Evolutionary conservation across 2,797 vertebrate genomes (phyloP).

Genomic region (Centropyge bicolor): DNA sequence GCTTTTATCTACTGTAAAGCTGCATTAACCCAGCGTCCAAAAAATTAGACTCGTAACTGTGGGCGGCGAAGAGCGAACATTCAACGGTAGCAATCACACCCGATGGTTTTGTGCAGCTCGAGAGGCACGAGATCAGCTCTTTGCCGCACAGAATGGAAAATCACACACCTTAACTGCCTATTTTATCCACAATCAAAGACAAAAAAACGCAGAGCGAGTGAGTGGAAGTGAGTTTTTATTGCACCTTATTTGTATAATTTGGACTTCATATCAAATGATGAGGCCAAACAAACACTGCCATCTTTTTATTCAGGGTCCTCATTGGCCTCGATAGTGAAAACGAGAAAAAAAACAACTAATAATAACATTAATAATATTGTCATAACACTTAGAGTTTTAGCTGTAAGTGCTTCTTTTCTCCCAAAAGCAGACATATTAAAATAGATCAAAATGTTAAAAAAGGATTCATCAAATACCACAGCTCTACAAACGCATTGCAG

Average conservation of each 20-base stretch:
- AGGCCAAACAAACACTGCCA: constrained; percentile 67
- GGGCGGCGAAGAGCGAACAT: constrained; percentile 23
- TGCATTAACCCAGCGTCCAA: constrained; percentile 40
- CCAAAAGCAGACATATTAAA: constrained; percentile 32
- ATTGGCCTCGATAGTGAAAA: constrained; percentile 14
- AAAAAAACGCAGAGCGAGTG: constrained; percentile 29
- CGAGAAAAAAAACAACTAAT: background rate
- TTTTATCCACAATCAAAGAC: constrained; percentile 33
- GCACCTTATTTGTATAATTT: constrained; percentile 66
- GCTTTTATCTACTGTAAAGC: constrained; percentile 57
- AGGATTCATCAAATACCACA: constrained; percentile 22
- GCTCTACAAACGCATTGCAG: constrained; percentile 17
- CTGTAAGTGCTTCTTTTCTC: constrained; percentile 29
- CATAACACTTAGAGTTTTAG: constrained; percentile 1
- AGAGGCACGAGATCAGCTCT: constrained; percentile 15
- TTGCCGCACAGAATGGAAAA: constrained; percentile 14
- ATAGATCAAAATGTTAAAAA: constrained; percentile 32
- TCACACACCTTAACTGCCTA: constrained; percentile 34
- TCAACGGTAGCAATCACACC: constrained; percentile 21
- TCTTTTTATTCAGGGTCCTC: constrained; percentile 56
- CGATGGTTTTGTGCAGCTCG: constrained; percentile 15
- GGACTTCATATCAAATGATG: constrained; percentile 52
- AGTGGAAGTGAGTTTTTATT: constrained; percentile 41
- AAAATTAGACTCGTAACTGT: constrained; percentile 28
- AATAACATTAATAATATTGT: constrained; percentile 2